Conservation (phyloP, 2,888 invertebrate genomes). For the Tuberolachnus salignus region DNA sequence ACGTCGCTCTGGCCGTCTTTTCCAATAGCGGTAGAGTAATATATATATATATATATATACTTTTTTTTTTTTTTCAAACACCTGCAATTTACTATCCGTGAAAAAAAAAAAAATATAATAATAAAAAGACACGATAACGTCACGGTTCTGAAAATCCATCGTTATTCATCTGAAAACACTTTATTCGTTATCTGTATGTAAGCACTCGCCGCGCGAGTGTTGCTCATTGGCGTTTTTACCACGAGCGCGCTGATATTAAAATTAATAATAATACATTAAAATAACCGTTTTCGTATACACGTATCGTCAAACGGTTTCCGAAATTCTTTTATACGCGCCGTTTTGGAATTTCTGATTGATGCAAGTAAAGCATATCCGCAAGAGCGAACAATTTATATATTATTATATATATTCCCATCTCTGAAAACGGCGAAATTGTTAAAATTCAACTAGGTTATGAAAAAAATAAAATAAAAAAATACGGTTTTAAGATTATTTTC, state of each 20-base stretch:
- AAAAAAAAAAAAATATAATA: too few species aligned
- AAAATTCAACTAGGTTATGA: too few species aligned
- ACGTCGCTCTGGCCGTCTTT: background rate
- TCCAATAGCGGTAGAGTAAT: background rate
- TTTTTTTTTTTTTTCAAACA: background rate
- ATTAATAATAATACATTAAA: background rate
- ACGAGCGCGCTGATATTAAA: background rate
- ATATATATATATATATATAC: too few species aligned
- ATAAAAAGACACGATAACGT: conserved; percentile 47
- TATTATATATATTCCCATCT: too few species aligned
- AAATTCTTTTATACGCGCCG: too few species aligned
- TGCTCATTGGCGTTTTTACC: background rate
- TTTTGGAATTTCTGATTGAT: too few species aligned
- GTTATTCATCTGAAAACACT: conserved; percentile 44
- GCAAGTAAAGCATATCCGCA: too few species aligned
- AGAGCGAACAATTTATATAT: too few species aligned
- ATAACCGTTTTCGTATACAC: background rate
- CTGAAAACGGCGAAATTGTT: too few species aligned
- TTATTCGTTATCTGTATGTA: background rate
- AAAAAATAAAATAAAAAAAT: too few species aligned
- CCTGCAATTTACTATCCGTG: background rate
- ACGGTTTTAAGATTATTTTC: too few species aligned
- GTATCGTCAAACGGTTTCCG: too few species aligned
- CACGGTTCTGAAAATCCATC: conserved; percentile 8
- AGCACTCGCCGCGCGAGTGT: background rate